These are phyloP conservation scores for Sarcophaga variegata DNA, from an alignment of 2,888 invertebrate species.

Conservation along the genomic window DNA sequence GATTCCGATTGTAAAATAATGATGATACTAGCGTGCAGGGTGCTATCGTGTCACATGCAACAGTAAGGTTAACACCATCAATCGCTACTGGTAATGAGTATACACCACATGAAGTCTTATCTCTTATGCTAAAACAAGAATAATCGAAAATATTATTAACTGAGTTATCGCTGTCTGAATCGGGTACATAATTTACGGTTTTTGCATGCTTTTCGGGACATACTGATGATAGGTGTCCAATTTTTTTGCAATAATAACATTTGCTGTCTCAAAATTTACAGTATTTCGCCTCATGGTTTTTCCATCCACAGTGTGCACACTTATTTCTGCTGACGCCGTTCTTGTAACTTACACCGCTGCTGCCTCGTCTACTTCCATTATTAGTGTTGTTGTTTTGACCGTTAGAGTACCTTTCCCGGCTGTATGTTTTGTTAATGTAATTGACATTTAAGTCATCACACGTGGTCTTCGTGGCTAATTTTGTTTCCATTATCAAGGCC, in stretches of 20 bases:
- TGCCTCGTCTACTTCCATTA: not conserved
- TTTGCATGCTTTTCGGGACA: not conserved
- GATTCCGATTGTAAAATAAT: conserved; percentile 14
- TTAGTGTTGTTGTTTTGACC: not conserved
- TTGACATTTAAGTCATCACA: conserved; percentile 17
- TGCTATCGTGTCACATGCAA: conserved; percentile 24
- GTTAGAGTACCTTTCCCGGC: conserved; percentile 1
- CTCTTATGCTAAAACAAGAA: conserved; percentile 43
- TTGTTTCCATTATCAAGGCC: conserved; percentile 47
- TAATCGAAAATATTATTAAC: conserved; percentile 28
- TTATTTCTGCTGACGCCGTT: conserved; percentile 2
- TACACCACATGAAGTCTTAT: conserved; percentile 21
- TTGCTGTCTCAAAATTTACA: conserved; percentile 14
- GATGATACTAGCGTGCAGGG: conserved; percentile 22
- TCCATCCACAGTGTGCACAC: conserved; percentile 34
- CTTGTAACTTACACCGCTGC: not conserved
- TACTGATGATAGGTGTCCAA: conserved; percentile 34
- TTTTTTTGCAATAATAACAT: conserved; percentile 17
- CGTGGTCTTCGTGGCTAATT: not conserved
- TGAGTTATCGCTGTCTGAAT: conserved; percentile 19
- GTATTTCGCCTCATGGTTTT: conserved; percentile 17
- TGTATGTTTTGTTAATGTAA: conserved; percentile 34
- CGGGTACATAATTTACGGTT: conserved; percentile 49
- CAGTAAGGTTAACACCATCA: conserved; percentile 35
- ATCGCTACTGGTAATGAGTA: conserved; percentile 43